Percentiles rank a stretch among this genome's conserved stretches.
Conservation (phyloP, 2,113 vertebrate genomes). For the Columba livia region DNA sequence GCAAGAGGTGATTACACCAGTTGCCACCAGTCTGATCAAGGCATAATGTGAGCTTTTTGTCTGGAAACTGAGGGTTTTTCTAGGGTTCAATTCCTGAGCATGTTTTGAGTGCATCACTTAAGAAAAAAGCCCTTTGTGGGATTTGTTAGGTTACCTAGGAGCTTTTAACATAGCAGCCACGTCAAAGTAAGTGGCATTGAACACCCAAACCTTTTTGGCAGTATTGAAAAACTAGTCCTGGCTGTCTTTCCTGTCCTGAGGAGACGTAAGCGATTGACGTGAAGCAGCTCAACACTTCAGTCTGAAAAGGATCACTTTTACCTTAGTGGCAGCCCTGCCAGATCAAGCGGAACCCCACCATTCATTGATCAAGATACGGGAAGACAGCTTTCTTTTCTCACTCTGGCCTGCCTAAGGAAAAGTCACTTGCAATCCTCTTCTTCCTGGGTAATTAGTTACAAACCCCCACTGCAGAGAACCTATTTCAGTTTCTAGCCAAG, state of each 20-base stretch:
- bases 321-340: slow-evolving; percentile 32
- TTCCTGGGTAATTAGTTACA: slow-evolving; percentile 11
- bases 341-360: neutral
- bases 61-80: neutral
- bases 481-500: neutral
- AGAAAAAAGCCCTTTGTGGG: neutral
- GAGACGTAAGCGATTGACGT: neutral
- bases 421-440: slow-evolving; percentile 31
- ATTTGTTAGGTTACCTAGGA: neutral
- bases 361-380: neutral
- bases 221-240: neutral
- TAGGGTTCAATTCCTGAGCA: neutral
- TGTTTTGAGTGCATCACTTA: neutral
- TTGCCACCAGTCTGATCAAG: neutral
- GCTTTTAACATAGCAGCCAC: neutral
- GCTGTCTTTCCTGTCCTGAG: neutral
- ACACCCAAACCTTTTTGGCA: neutral
- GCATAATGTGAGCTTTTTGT: neutral
- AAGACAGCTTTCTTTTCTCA: slow-evolving; percentile 33
- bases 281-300: neutral
- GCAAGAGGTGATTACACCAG: neutral
- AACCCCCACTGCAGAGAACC: neutral
- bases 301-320: slow-evolving; percentile 6
- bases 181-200: neutral
- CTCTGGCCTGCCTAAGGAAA: slow-evolving; percentile 33